Percentiles rank a stretch among this genome's conserved stretches.
Conservation (phyloP, 2,113 vertebrate genomes). For the Osmerus eperlanus region DNA sequence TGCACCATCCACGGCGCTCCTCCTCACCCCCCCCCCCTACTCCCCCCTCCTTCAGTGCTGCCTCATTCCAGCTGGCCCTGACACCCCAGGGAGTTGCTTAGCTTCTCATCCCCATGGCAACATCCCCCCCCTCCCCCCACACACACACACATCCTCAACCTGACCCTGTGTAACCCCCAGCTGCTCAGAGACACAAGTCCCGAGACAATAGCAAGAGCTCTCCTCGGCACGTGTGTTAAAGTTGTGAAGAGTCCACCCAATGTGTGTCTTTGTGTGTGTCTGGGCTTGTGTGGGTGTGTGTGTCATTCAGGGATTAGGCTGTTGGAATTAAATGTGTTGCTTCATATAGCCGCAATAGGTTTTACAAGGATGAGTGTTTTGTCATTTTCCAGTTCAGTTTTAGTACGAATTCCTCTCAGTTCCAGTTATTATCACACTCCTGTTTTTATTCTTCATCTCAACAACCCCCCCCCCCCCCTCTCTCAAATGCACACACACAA, state of each 20-base stretch:
- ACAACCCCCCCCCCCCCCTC: too few relatives aligned
- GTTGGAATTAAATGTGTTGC: too few relatives aligned
- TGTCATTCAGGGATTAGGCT: too few relatives aligned
- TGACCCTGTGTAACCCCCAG: constrained; percentile 39
- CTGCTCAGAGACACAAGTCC: neutral
- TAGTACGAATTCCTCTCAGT: too few relatives aligned
- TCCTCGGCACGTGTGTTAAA: neutral
- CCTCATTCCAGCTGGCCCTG: constrained; percentile 52
- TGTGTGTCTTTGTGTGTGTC: neutral
- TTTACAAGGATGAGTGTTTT: too few relatives aligned
- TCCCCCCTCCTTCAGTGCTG: constrained; percentile 48
- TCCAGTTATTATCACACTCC: too few relatives aligned
- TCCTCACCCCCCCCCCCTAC: constrained; percentile 39
- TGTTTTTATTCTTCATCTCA: too few relatives aligned
- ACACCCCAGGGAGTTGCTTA: constrained; percentile 55
- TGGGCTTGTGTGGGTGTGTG: neutral
- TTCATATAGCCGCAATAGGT: too few relatives aligned
- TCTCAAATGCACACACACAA: neutral
- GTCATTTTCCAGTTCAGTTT: too few relatives aligned
- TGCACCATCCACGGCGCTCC: constrained; percentile 4
- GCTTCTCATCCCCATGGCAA: constrained; percentile 48
- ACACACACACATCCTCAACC: constrained; percentile 17
- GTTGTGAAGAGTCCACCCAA: neutral
- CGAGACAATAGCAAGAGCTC: neutral
- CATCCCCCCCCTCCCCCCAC: constrained; percentile 11